phyloP scores from a whole-genome alignment of 1,140 invertebrate species.

The Drosophila biarmipes region DNA sequence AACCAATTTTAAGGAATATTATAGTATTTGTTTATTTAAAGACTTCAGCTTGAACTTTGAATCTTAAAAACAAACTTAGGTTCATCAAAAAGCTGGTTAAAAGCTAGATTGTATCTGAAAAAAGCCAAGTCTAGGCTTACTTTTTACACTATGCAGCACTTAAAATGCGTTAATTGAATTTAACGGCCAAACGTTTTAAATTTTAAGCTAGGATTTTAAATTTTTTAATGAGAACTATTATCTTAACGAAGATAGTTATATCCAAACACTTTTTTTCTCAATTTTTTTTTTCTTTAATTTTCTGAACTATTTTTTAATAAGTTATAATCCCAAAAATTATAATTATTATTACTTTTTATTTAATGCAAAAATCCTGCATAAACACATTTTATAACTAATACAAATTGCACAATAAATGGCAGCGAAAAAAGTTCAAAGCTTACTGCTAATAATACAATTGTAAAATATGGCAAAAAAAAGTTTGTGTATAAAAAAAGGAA shows the following conservation, averaged over 20 bases:
- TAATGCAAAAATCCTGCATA: neutral
- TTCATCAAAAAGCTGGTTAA: no score
- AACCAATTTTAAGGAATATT: no score
- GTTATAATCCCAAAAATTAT: neutral
- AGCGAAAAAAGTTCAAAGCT: slow-evolving; percentile 9
- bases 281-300: no score
- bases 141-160: slow-evolving; percentile 2
- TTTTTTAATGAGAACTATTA: neutral
- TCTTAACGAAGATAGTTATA: neutral
- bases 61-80: no score
- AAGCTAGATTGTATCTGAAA: no score
- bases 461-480: slow-evolving; percentile 17
- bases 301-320: neutral
- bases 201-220: no score
- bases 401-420: slow-evolving; percentile 38
- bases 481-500: slow-evolving; percentile 32
- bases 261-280: no score
- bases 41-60: no score
- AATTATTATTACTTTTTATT: neutral
- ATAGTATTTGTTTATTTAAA: no score
- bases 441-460: slow-evolving; percentile 25
- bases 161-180: slow-evolving; percentile 11
- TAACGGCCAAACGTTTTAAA: slow-evolving; percentile 7
- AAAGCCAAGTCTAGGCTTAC: no score
- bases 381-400: neutral